phyloP scores from a whole-genome alignment of 2,888 invertebrate genomes.

The Oscheius sp. region DNA sequence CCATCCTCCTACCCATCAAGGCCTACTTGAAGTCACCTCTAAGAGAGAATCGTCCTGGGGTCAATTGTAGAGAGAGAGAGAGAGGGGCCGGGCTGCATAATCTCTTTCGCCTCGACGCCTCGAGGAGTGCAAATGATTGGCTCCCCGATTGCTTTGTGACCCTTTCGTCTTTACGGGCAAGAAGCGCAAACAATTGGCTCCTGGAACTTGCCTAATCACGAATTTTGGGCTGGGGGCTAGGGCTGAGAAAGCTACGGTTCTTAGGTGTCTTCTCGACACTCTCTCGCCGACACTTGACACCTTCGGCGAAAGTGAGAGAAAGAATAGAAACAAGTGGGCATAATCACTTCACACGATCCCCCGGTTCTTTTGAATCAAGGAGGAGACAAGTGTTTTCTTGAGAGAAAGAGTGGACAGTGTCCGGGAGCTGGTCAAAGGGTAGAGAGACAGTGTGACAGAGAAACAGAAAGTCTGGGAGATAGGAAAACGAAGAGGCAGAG shows the following conservation, averaged over 20 bases:
- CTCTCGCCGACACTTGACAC: constrained; percentile 39
- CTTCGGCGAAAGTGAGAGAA: constrained; percentile 2
- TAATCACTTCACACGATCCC: constrained; percentile 35
- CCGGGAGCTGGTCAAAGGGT: not conserved
- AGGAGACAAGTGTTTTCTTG: not conserved
- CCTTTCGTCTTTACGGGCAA: constrained; percentile 1
- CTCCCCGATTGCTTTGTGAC: constrained; percentile 7
- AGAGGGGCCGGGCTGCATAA: not conserved
- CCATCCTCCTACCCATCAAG: constrained; percentile 21
- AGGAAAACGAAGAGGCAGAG: too few species aligned
- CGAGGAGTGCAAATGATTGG: constrained; percentile 14
- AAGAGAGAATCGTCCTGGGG: constrained; percentile 9
- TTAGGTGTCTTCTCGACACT: not conserved
- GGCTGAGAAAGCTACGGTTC: constrained; percentile 20
- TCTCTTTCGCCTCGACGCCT: not conserved
- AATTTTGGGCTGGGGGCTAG: constrained; percentile 2
- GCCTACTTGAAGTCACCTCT: constrained; percentile 27
- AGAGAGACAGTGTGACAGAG: not conserved
- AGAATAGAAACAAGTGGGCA: constrained; percentile 38
- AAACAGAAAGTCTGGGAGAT: not conserved
- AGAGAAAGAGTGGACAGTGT: not conserved
- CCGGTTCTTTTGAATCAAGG: constrained; percentile 5
- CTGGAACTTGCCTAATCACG: constrained; percentile 19
- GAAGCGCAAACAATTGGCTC: constrained; percentile 8
- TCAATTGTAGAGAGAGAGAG: constrained; percentile 20